A percentile compares a stretch with the other conserved stretches of the same genome.
Conservation (phyloP, 2,113 vertebrate species). For the Athene noctua region DNA sequence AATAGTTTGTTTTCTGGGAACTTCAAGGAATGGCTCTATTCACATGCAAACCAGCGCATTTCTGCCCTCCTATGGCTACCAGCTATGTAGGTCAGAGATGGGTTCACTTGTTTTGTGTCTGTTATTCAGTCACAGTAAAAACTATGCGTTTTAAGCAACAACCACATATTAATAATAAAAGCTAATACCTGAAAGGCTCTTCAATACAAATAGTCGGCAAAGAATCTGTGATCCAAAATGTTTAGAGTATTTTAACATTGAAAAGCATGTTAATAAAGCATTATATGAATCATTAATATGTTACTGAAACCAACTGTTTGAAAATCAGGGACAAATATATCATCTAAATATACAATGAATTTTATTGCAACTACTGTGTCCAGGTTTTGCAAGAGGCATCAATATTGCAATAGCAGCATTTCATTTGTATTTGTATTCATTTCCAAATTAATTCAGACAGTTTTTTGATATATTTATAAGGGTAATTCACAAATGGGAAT, state of each 20-base stretch:
- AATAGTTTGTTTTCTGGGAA: not conserved
- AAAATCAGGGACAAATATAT: not conserved
- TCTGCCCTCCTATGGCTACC: not conserved
- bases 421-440: not conserved
- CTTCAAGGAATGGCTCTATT: not conserved
- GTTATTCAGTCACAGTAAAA: not conserved
- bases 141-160: not conserved
- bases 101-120: not conserved
- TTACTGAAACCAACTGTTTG: not conserved
- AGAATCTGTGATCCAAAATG: not conserved
- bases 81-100: not conserved
- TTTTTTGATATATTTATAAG: not conserved
- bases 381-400: not conserved
- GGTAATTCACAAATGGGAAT: not conserved
- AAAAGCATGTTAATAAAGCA: not conserved
- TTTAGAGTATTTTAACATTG: not conserved
- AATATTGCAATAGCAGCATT: not conserved
- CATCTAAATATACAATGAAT: not conserved
- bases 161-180: rapidly evolving
- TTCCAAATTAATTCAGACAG: not conserved
- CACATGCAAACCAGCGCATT: not conserved
- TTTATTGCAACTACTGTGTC: not conserved
- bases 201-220: not conserved
- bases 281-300: not conserved
- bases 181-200: not conserved